A percentile compares a stretch with the other conserved stretches of the same genome.
These are phyloP conservation scores for Elmis aenea DNA, from an alignment of 2,888 invertebrate species.

Conservation along the genomic window DNA sequence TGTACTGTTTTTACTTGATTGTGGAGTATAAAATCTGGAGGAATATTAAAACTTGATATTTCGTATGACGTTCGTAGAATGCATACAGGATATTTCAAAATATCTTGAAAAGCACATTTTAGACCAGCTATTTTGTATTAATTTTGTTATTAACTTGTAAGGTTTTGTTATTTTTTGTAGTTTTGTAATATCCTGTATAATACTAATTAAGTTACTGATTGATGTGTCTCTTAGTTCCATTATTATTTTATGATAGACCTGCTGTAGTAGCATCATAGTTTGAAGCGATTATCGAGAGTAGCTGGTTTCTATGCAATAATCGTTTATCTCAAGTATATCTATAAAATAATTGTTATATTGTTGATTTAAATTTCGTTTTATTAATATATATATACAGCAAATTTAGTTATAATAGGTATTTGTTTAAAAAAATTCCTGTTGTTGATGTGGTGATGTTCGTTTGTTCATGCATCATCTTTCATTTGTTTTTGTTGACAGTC, in stretches of 20 bases:
- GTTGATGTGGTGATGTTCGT: slow-evolving; percentile 18
- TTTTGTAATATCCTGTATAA: slow-evolving; percentile 4
- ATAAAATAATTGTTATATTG: slow-evolving; percentile 11
- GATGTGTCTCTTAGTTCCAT: slow-evolving; percentile 19
- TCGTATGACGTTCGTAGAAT: neutral
- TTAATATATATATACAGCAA: neutral
- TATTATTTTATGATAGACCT: slow-evolving; percentile 25
- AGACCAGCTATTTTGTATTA: neutral
- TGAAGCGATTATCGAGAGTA: slow-evolving; percentile 8
- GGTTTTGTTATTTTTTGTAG: neutral
- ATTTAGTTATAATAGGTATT: neutral
- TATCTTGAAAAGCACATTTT: neutral
- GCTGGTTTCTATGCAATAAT: slow-evolving; percentile 12
- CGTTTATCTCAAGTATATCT: slow-evolving; percentile 7
- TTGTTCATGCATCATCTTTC: slow-evolving; percentile 8
- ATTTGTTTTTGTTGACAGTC: neutral
- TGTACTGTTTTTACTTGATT: neutral
- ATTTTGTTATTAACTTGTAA: neutral
- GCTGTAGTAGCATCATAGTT: slow-evolving; percentile 25
- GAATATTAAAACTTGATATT: slow-evolving; percentile 11
- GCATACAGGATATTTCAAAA: neutral
- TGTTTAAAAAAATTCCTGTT: slow-evolving; percentile 7
- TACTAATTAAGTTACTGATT: slow-evolving; percentile 10
- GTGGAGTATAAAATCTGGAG: neutral
- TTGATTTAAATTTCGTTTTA: slow-evolving; percentile 3